A percentile compares a stretch with the other conserved stretches of the same genome.
These are phyloP conservation scores for Cryptotermes secundus DNA, from an alignment of 1,140 invertebrate species.

Conservation along the genomic window DNA sequence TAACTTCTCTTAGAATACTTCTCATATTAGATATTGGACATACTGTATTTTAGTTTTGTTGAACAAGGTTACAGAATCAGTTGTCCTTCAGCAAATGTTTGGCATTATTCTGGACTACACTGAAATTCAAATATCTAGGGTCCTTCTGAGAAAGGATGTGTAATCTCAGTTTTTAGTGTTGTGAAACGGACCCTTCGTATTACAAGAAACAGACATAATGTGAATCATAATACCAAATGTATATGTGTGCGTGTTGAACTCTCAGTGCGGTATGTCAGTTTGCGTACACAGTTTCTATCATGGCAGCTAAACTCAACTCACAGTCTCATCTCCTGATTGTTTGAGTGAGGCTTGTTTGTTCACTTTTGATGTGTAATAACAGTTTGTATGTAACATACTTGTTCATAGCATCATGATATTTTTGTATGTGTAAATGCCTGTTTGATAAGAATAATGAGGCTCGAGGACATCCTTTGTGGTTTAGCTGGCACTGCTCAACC, in stretches of 20 bases:
- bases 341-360: conserved; percentile 5
- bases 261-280: neutral
- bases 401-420: conserved; percentile 11
- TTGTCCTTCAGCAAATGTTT: neutral
- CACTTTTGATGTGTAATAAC: neutral
- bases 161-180: conserved; percentile 17
- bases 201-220: neutral
- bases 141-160: neutral
- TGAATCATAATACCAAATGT: conserved; percentile 4
- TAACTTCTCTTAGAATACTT: too few species aligned
- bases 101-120: neutral
- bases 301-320: neutral
- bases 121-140: neutral
- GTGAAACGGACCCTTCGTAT: neutral
- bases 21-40: too few species aligned
- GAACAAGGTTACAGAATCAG: neutral
- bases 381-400: neutral
- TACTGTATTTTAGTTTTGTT: neutral
- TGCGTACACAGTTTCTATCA: neutral
- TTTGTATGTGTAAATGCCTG: neutral
- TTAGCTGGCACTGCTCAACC: neutral
- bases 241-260: neutral
- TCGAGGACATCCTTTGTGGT: neutral
- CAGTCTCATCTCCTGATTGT: neutral
- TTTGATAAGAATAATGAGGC: neutral